These are phyloP conservation scores for Nibea albiflora DNA, from an alignment of 2,113 vertebrate genomes.

Conservation along the genomic window DNA sequence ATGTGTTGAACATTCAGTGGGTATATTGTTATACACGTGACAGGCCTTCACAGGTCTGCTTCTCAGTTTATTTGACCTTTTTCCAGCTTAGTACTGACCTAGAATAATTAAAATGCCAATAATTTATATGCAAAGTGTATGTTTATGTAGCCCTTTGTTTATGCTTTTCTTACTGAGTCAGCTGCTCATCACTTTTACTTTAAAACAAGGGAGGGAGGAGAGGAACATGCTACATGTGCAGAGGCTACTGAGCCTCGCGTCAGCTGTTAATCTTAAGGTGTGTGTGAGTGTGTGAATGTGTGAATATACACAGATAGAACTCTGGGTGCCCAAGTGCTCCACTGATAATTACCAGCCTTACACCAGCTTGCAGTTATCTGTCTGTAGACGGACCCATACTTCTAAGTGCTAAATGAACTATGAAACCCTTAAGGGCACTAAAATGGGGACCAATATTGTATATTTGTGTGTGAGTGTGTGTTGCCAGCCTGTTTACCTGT, in stretches of 20 bases:
- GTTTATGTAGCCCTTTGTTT: constrained; percentile 69
- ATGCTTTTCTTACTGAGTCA: constrained; percentile 58
- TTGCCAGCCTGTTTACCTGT: constrained; percentile 34
- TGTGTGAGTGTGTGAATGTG: constrained; percentile 18
- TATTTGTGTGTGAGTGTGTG: constrained; percentile 18
- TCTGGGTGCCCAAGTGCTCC: constrained; percentile 58
- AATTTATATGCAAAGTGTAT: constrained; percentile 78
- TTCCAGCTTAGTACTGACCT: constrained; percentile 65
- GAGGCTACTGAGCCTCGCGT: constrained; percentile 5
- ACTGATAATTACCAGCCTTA: constrained; percentile 71
- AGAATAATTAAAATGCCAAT: constrained; percentile 81
- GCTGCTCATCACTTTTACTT: neutral
- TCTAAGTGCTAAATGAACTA: constrained; percentile 66
- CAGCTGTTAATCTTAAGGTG: neutral
- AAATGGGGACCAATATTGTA: constrained; percentile 56
- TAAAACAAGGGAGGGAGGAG: constrained; percentile 43
- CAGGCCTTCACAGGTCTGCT: constrained; percentile 36
- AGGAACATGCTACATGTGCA: constrained; percentile 51
- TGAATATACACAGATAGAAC: constrained; percentile 22
- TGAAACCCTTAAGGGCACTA: constrained; percentile 56
- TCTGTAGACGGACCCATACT: constrained; percentile 64
- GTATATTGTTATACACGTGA: constrained; percentile 72
- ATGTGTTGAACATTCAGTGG: constrained; percentile 83
- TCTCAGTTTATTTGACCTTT: constrained; percentile 49
- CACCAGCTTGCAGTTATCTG: constrained; percentile 69